A percentile compares a stretch with the other conserved stretches of the same genome.
Evolutionary conservation across 2,888 invertebrate genomes (phyloP).

Genomic region (Pemphredon lugubris): DNA sequence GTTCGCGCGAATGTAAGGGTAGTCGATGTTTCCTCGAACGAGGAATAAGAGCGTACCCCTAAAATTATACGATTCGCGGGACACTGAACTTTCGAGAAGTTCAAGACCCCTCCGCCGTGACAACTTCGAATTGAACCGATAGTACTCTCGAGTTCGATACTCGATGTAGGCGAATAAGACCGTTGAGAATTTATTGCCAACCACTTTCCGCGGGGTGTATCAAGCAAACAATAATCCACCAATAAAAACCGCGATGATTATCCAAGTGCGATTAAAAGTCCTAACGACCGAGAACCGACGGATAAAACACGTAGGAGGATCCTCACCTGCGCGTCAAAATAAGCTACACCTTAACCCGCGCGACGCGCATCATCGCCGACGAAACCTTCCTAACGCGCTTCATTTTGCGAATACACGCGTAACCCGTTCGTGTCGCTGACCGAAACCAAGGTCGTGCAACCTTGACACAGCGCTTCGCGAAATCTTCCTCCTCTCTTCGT

Average conservation of each 20-base stretch:
- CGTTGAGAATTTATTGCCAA: background rate
- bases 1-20: background rate
- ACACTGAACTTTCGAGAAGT: slow-evolving; percentile 35
- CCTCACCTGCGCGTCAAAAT: background rate
- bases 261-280: too few relatives aligned
- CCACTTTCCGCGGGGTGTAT: too few relatives aligned
- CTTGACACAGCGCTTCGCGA: slow-evolving; percentile 61
- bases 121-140: slow-evolving; percentile 10
- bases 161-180: background rate
- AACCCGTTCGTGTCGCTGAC: slow-evolving; percentile 46
- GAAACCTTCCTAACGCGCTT: slow-evolving; percentile 7
- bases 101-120: background rate
- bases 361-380: background rate
- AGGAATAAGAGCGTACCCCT: slow-evolving; percentile 40
- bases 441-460: slow-evolving; percentile 65
- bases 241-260: too few relatives aligned
- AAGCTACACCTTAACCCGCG: background rate
- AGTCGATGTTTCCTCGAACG: slow-evolving; percentile 7
- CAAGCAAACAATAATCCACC: too few relatives aligned
- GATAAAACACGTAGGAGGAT: too few relatives aligned
- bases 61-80: slow-evolving; percentile 55
- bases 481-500: slow-evolving; percentile 52
- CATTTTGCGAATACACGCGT: slow-evolving; percentile 53
- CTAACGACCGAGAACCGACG: too few relatives aligned
- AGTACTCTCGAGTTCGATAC: background rate